Conservation (phyloP, 2,113 vertebrate genomes). For the Mustela lutreola region DNA sequence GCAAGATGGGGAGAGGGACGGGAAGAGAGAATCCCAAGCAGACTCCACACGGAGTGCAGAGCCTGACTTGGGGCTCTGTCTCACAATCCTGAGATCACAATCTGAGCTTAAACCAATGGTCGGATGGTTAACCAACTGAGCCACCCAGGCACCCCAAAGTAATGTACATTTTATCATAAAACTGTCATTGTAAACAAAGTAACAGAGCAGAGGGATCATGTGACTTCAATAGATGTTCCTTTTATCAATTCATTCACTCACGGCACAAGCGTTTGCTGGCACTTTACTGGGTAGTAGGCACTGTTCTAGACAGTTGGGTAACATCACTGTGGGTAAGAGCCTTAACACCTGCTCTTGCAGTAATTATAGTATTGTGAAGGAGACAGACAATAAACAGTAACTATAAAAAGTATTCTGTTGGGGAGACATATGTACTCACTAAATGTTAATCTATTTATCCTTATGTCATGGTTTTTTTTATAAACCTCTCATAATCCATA, state of each 20-base stretch:
- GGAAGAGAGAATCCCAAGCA: background rate
- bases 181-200: background rate
- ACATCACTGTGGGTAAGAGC: background rate
- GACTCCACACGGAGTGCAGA: background rate
- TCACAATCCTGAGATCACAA: background rate
- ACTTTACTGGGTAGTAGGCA: background rate
- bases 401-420: background rate
- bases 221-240: background rate
- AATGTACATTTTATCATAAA: background rate
- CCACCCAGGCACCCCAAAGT: background rate
- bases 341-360: accelerated
- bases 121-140: background rate
- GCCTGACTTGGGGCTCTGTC: background rate
- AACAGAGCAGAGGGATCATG: background rate
- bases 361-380: background rate
- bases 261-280: background rate
- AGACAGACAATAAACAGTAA: background rate
- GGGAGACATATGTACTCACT: background rate
- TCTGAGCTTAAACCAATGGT: background rate
- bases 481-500: background rate
- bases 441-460: background rate
- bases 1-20: background rate
- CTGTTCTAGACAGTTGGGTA: background rate
- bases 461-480: background rate
- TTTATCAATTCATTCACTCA: background rate